Percentiles rank a stretch among this genome's conserved stretches.
These are phyloP conservation scores for Crossocerus cetratus DNA, from an alignment of 2,888 invertebrate genomes.

Conservation along the genomic window DNA sequence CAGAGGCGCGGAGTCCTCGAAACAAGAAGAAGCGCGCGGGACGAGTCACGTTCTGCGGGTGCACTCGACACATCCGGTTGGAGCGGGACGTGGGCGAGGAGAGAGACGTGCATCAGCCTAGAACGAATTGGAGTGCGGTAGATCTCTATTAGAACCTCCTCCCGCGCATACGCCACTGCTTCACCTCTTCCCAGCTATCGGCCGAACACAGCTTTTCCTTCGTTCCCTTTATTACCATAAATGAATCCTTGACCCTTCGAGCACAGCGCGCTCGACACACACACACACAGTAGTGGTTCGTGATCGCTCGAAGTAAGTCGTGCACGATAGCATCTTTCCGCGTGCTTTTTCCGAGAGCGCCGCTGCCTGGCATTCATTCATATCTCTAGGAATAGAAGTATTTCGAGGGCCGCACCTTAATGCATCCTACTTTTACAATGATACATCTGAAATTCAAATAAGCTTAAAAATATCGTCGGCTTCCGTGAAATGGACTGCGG, in stretches of 20 bases:
- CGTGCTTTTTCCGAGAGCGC: too few relatives aligned
- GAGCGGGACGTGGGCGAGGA: slow-evolving; percentile 53
- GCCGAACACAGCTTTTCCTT: slow-evolving; percentile 1
- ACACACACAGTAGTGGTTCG: too few relatives aligned
- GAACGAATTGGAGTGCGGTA: slow-evolving; percentile 45
- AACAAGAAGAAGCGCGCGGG: slow-evolving; percentile 21
- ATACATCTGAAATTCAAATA: too few relatives aligned
- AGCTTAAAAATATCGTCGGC: too few relatives aligned
- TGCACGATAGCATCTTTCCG: background rate
- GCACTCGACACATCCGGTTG: slow-evolving; percentile 58
- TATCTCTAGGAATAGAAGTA: too few relatives aligned
- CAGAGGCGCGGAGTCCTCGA: slow-evolving; percentile 1
- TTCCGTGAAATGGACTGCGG: too few relatives aligned
- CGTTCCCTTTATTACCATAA: background rate
- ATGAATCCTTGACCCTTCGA: slow-evolving; percentile 6
- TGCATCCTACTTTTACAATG: too few relatives aligned
- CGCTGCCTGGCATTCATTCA: too few relatives aligned
- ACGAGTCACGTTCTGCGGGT: slow-evolving; percentile 55
- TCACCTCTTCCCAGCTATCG: slow-evolving; percentile 20
- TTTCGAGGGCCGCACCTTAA: too few relatives aligned
- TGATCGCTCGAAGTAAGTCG: background rate
- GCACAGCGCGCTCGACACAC: background rate
- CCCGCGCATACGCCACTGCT: slow-evolving; percentile 36
- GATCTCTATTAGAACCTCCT: slow-evolving; percentile 39
- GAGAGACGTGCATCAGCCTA: slow-evolving; percentile 39